A percentile compares a stretch with the other conserved stretches of the same genome.
Evolutionary conservation across 2,888 invertebrate genomes (phyloP).

Genomic region (Agapostemon virescens): DNA sequence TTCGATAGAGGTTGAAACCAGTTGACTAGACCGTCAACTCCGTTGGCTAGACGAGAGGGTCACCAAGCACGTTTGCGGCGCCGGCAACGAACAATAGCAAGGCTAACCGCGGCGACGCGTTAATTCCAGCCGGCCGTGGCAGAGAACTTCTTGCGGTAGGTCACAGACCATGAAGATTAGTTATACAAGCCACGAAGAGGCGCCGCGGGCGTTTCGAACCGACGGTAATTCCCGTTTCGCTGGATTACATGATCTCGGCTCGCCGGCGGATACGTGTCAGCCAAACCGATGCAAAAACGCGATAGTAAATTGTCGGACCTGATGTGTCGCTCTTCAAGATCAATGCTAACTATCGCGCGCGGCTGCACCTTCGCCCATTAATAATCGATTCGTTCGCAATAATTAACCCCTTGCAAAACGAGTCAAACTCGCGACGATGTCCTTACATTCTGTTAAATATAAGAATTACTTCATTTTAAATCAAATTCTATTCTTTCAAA

Average conservation of each 20-base stretch:
- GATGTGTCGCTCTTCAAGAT: constrained; percentile 30
- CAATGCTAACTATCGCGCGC: constrained; percentile 31
- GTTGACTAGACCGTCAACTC: constrained; percentile 47
- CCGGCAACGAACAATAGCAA: constrained; percentile 69
- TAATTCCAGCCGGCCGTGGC: constrained; percentile 70
- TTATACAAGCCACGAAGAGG: constrained; percentile 47
- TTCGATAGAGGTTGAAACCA: constrained; percentile 49
- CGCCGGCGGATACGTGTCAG: constrained; percentile 33
- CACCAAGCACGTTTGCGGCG: constrained; percentile 19
- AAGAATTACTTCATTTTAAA: no score
- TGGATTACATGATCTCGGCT: constrained; percentile 30
- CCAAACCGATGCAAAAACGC: constrained; percentile 22
- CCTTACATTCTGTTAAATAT: no score
- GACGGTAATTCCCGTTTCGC: constrained; percentile 47
- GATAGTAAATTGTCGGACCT: constrained; percentile 10
- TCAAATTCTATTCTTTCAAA: no score
- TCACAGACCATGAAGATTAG: constrained; percentile 65
- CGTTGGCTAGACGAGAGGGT: constrained; percentile 39
- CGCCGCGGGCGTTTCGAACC: constrained; percentile 48
- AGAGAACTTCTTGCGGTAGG: constrained; percentile 72
- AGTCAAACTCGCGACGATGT: no score
- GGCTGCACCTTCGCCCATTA: not conserved
- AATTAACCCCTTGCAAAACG: not conserved
- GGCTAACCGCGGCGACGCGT: constrained; percentile 56
- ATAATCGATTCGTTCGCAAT: not conserved